phyloP scores from a whole-genome alignment of 2,113 vertebrate species.

The Octodon degus region DNA sequence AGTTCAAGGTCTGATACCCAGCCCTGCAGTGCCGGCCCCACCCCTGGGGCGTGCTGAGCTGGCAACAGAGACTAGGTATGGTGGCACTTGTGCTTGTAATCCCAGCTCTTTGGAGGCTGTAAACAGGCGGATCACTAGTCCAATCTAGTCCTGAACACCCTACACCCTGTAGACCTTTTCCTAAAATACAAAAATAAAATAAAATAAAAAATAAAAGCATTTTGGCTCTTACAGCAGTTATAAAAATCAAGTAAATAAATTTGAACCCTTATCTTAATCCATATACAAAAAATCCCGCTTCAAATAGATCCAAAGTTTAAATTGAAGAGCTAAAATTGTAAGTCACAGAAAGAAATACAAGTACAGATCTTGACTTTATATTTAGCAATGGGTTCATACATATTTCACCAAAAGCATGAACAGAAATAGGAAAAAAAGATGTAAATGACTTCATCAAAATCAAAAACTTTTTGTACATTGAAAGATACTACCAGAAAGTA shows the following conservation, averaged over 20 bases:
- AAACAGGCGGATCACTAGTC: too few relatives aligned
- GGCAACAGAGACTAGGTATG: too few relatives aligned
- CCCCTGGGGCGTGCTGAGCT: too few relatives aligned
- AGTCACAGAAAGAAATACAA: neutral
- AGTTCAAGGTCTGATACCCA: too few relatives aligned
- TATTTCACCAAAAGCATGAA: neutral
- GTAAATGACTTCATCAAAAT: neutral
- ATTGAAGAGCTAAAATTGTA: constrained; percentile 13
- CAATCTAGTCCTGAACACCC: too few relatives aligned
- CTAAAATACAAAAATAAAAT: too few relatives aligned
- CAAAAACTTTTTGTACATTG: neutral
- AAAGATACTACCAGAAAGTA: neutral
- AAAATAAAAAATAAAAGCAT: neutral
- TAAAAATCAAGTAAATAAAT: constrained; percentile 41
- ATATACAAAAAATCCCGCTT: neutral
- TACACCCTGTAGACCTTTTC: too few relatives aligned
- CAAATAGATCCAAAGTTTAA: neutral
- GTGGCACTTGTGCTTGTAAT: too few relatives aligned
- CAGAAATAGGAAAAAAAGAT: neutral
- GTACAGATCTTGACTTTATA: neutral
- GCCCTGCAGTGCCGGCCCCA: too few relatives aligned
- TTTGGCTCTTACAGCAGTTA: neutral
- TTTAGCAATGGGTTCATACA: constrained; percentile 11
- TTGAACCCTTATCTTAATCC: neutral
- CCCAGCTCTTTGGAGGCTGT: too few relatives aligned